phyloP scores from a whole-genome alignment of 2,888 invertebrate species.

The Crioceris asparagi region DNA sequence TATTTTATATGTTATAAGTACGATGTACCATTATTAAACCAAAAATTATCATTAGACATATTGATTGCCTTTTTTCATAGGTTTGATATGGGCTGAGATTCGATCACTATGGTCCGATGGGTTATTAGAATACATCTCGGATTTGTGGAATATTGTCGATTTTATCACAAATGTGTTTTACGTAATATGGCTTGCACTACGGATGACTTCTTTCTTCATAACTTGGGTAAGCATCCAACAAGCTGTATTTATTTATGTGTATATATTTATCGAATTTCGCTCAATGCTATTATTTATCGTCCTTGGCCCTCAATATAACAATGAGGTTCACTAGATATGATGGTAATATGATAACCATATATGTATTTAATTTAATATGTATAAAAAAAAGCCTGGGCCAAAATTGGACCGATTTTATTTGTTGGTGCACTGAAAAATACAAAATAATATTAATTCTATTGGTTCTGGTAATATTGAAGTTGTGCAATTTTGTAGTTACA shows the following conservation, averaged over 20 bases:
- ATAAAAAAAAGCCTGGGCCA: no score
- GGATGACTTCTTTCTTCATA: conserved; percentile 79
- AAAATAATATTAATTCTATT: no score
- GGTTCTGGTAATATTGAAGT: no score
- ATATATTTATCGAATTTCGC: no score
- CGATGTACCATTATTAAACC: conserved; percentile 27
- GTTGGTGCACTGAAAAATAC: no score
- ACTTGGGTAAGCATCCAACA: conserved; percentile 59
- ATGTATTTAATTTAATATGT: no score
- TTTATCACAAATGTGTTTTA: conserved; percentile 95
- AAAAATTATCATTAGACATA: background rate
- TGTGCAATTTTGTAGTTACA: no score
- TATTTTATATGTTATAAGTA: conserved; percentile 80
- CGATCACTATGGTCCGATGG: conserved; percentile 86
- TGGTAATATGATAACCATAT: no score
- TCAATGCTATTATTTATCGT: no score
- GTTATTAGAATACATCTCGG: conserved; percentile 80
- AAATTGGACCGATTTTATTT: no score
- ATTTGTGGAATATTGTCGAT: conserved; percentile 97
- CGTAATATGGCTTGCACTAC: conserved; percentile 81
- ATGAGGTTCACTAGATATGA: no score
- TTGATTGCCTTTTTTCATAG: conserved; percentile 40
- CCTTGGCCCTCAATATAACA: no score
- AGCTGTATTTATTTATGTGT: background rate
- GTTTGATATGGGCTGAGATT: conserved; percentile 90